Conservation (phyloP, 2,113 vertebrate species). For the Argyrosomus japonicus region DNA sequence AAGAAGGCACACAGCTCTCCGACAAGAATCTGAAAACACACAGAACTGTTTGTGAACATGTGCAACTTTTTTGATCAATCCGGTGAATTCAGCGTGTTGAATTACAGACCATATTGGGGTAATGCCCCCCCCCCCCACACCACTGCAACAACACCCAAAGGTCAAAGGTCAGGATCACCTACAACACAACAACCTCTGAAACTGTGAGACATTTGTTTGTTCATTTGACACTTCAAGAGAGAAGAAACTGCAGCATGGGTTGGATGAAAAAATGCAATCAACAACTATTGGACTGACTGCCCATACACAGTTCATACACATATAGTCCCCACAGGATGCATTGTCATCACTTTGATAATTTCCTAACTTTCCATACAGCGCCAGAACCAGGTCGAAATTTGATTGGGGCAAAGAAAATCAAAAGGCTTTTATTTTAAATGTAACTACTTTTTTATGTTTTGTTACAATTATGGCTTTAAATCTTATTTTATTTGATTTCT, state of each 20-base stretch:
- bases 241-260: not conserved
- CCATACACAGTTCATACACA: not conserved
- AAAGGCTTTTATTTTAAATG: too few relatives aligned
- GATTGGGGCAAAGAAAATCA: too few relatives aligned
- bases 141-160: not conserved
- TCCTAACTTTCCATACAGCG: not conserved
- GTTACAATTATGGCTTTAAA: too few relatives aligned
- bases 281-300: not conserved
- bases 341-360: not conserved
- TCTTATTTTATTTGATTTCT: too few relatives aligned
- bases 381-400: not conserved
- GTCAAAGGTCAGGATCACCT: not conserved
- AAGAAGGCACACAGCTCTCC: slow-evolving; percentile 88
- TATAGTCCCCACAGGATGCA: not conserved
- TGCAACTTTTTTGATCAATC: not conserved
- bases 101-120: not conserved
- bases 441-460: too few relatives aligned
- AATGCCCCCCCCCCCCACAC: not conserved
- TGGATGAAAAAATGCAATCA: not conserved
- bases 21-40: slow-evolving; percentile 83
- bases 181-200: not conserved
- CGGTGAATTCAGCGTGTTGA: not conserved
- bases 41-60: not conserved
- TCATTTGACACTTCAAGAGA: not conserved
- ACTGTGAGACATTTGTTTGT: not conserved